phyloP scores from a whole-genome alignment of 2,797 vertebrate genomes.

The Trachops cirrhosus region DNA sequence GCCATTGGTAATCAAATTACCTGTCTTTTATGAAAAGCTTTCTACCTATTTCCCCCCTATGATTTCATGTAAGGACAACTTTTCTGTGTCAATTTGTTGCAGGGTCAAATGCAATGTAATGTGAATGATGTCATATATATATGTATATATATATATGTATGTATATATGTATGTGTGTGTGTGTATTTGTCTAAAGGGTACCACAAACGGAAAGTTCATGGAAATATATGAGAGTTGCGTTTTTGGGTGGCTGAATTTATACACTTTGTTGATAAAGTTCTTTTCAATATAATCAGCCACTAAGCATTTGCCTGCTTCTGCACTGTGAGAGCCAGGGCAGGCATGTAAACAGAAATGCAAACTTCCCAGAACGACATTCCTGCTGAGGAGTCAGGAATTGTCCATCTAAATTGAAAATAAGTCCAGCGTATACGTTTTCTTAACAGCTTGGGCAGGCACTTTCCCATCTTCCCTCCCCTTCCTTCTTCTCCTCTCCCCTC shows the following conservation, averaged over 20 bases:
- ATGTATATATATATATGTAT: neutral
- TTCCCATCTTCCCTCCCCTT: neutral
- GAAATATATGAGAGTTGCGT: constrained; percentile 19
- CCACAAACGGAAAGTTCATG: neutral
- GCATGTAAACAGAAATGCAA: constrained; percentile 60
- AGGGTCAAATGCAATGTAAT: neutral
- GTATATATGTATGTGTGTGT: neutral
- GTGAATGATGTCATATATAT: neutral
- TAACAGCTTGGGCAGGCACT: neutral
- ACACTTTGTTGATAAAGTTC: constrained; percentile 54
- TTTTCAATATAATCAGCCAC: constrained; percentile 36
- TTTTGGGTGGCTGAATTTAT: constrained; percentile 37
- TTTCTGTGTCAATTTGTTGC: neutral
- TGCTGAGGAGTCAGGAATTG: neutral
- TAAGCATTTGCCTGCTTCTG: constrained; percentile 19
- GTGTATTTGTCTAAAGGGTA: neutral
- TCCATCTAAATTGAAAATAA: neutral
- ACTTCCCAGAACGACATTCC: constrained; percentile 27
- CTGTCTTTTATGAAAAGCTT: neutral
- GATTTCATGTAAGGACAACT: neutral
- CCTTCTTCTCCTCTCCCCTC: no score
- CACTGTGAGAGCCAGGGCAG: neutral
- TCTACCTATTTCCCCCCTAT: neutral
- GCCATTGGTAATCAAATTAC: neutral
- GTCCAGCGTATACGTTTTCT: neutral